Percentiles rank a stretch among this genome's conserved stretches.
Evolutionary conservation across 2,888 invertebrate species (phyloP).

Genomic region (Pilophorus perplexus): DNA sequence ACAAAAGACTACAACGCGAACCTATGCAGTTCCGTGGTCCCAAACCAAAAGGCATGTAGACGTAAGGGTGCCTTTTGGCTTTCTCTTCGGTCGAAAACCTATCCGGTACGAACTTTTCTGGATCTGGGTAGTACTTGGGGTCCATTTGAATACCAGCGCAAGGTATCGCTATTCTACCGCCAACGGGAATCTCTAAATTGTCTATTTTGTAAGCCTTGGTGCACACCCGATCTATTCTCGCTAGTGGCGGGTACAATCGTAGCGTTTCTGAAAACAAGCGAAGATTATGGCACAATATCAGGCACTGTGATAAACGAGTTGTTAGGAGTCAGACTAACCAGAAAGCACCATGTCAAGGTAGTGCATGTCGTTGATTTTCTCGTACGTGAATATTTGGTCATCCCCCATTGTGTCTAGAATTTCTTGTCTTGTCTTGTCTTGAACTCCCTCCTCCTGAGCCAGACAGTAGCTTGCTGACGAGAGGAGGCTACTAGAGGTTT

Average conservation of each 20-base stretch:
- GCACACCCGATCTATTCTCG: conserved; percentile 58
- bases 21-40: conserved; percentile 61
- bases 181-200: conserved; percentile 51
- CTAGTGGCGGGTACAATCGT: conserved; percentile 59
- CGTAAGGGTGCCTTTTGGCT: conserved; percentile 57
- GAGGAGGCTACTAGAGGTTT: conserved; percentile 61
- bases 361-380: conserved; percentile 51
- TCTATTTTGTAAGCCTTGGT: conserved; percentile 57
- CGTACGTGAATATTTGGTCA: conserved; percentile 52
- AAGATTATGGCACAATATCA: not conserved
- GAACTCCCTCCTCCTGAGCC: conserved; percentile 56
- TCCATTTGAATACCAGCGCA: conserved; percentile 59
- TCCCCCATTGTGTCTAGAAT: conserved; percentile 50
- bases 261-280: conserved; percentile 57
- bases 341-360: conserved; percentile 52
- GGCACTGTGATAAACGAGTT: not conserved
- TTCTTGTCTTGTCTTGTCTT: conserved; percentile 55
- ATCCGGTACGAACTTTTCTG: conserved; percentile 62
- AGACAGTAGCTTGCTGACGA: conserved; percentile 59
- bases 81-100: conserved; percentile 60
- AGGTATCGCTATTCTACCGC: conserved; percentile 50
- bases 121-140: conserved; percentile 61
- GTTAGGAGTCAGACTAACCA: conserved; percentile 46
- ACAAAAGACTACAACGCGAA: conserved; percentile 48
- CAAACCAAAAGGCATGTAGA: conserved; percentile 61